phyloP scores from a whole-genome alignment of 2,113 vertebrate genomes.

The Gymnogyps californianus region DNA sequence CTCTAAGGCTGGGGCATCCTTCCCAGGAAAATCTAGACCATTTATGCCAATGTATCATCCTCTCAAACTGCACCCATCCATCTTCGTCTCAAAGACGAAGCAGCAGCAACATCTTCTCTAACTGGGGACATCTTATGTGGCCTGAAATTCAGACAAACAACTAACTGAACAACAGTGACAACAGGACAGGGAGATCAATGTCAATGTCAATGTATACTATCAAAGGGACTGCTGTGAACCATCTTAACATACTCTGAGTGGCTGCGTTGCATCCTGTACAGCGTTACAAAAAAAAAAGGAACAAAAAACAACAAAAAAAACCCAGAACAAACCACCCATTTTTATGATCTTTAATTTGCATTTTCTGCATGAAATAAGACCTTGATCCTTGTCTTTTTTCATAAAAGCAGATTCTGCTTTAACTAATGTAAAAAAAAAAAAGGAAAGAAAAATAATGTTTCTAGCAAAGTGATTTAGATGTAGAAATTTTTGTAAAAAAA shows the following conservation, averaged over 20 bases:
- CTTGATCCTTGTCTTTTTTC: slow-evolving; percentile 62
- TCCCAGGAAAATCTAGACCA: background rate
- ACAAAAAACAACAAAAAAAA: background rate
- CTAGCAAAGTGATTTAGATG: slow-evolving; percentile 66
- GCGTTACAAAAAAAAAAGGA: background rate
- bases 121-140: background rate
- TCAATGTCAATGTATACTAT: background rate
- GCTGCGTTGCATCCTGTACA: slow-evolving; percentile 46
- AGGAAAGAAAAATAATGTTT: slow-evolving; percentile 62
- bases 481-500: slow-evolving; percentile 68
- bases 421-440: slow-evolving; percentile 48
- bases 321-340: background rate
- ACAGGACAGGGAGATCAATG: background rate
- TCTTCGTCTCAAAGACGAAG: background rate
- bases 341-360: slow-evolving; percentile 62
- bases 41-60: background rate
- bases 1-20: background rate
- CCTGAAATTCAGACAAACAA: background rate
- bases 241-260: background rate
- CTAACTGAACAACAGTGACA: background rate
- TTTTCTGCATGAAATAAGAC: slow-evolving; percentile 69
- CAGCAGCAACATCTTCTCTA: background rate
- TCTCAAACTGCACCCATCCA: background rate
- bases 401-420: slow-evolving; percentile 63
- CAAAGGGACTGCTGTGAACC: slow-evolving; percentile 46